phyloP scores from a whole-genome alignment of 2,888 invertebrate species.

The Sesia apiformis region DNA sequence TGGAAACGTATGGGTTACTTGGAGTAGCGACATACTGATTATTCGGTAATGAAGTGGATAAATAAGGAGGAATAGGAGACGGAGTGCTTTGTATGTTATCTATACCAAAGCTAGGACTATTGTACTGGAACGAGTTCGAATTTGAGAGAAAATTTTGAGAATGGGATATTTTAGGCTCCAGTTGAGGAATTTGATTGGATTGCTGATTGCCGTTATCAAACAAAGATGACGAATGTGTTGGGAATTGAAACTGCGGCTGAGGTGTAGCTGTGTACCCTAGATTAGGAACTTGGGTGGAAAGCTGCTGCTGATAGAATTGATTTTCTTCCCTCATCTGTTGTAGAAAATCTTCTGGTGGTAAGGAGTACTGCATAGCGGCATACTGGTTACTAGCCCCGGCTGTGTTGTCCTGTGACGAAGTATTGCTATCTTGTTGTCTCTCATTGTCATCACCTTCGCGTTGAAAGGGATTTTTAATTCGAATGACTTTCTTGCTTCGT shows the following conservation, averaged over 20 bases:
- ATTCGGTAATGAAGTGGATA: constrained; percentile 47
- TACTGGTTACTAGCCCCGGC: constrained; percentile 67
- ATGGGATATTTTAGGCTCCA: constrained; percentile 41
- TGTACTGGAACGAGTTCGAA: constrained; percentile 40
- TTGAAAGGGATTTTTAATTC: constrained; percentile 64
- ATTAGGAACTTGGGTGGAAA: constrained; percentile 49
- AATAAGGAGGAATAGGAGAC: constrained; percentile 42
- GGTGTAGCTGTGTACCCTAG: constrained; percentile 58
- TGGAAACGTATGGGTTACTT: constrained; percentile 50
- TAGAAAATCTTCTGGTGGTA: constrained; percentile 65
- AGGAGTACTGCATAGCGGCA: constrained; percentile 60
- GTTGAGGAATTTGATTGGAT: constrained; percentile 34
- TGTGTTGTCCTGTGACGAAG: constrained; percentile 43
- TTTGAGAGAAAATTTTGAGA: constrained; percentile 36
- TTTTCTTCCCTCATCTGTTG: constrained; percentile 58
- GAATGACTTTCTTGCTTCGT: constrained; percentile 49
- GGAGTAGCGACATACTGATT: constrained; percentile 51
- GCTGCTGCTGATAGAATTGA: constrained; percentile 35
- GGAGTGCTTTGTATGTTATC: constrained; percentile 49
- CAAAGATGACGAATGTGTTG: constrained; percentile 37
- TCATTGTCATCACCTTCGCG: constrained; percentile 37
- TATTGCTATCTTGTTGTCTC: constrained; percentile 25
- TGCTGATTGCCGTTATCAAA: constrained; percentile 43
- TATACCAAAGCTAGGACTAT: constrained; percentile 31
- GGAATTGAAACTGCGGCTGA: constrained; percentile 56